Conservation (phyloP, 2,888 invertebrate genomes). For the Toxonevra muliebris region DNA sequence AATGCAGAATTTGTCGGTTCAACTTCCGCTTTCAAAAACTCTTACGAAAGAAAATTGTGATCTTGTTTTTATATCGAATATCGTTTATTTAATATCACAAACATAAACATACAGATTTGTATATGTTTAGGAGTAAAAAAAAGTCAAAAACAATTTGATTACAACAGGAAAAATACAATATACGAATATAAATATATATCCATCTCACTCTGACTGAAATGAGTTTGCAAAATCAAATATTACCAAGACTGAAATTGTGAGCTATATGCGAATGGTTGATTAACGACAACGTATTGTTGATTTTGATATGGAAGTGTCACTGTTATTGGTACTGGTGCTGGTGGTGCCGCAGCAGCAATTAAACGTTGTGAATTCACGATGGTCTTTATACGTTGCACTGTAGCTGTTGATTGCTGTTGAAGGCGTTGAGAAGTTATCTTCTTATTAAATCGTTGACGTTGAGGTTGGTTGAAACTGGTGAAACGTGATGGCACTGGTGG, state of each 20-base stretch:
- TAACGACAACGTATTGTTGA: conserved; percentile 42
- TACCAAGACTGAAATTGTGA: conserved; percentile 49
- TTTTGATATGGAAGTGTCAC: conserved; percentile 4
- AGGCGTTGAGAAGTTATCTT: conserved; percentile 16
- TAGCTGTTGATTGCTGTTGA: not conserved
- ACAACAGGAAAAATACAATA: too few species aligned
- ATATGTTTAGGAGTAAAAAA: too few species aligned
- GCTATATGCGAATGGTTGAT: conserved; percentile 48
- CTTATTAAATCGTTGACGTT: conserved; percentile 15
- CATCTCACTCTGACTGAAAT: too few species aligned
- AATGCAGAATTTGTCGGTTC: too few species aligned
- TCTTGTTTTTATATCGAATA: too few species aligned
- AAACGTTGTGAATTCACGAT: conserved; percentile 38
- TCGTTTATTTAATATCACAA: too few species aligned
- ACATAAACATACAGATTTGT: too few species aligned
- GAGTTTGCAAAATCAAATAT: not conserved
- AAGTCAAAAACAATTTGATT: too few species aligned
- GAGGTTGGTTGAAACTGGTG: conserved; percentile 1
- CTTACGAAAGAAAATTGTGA: too few species aligned
- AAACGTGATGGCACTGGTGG: conserved; percentile 20
- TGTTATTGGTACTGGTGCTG: conserved; percentile 12
- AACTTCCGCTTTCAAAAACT: too few species aligned
- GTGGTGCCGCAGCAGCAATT: conserved; percentile 37
- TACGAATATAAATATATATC: too few species aligned
- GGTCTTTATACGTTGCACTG: not conserved